phyloP scores from a whole-genome alignment of 92 coral and sea anemone species.

The Siderastrea siderea region DNA sequence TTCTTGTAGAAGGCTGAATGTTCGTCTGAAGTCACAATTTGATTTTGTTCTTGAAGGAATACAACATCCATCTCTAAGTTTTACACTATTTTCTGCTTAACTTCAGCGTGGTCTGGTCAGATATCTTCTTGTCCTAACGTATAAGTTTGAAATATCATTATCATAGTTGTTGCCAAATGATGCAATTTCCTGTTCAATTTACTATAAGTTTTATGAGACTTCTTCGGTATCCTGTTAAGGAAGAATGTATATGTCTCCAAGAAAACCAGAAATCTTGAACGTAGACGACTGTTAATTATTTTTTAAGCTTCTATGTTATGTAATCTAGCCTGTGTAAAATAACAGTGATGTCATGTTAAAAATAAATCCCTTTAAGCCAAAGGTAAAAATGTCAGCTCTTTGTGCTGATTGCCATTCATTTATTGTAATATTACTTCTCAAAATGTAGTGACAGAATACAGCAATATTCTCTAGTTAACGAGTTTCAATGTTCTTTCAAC shows the following conservation, averaged over 20 bases:
- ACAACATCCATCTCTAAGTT: not conserved
- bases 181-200: not conserved
- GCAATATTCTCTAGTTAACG: not conserved
- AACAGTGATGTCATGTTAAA: too few species aligned
- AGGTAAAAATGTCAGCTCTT: not conserved
- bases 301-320: not conserved
- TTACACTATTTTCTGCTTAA: not conserved
- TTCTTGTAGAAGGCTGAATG: not conserved
- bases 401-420: not conserved
- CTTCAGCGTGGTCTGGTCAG: not conserved
- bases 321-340: not conserved
- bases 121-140: slow-evolving; percentile 11
- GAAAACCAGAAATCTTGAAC: not conserved
- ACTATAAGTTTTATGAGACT: not conserved
- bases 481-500: not conserved
- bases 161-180: not conserved
- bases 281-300: too few species aligned
- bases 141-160: slow-evolving; percentile 1
- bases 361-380: not conserved
- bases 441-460: not conserved
- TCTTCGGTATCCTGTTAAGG: not conserved
- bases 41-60: not conserved
- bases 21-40: not conserved
- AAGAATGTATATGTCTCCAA: not conserved
- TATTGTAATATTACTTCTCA: not conserved